These are phyloP conservation scores for Mamestra brassicae DNA, from an alignment of 2,888 invertebrate species.

Conservation along the genomic window DNA sequence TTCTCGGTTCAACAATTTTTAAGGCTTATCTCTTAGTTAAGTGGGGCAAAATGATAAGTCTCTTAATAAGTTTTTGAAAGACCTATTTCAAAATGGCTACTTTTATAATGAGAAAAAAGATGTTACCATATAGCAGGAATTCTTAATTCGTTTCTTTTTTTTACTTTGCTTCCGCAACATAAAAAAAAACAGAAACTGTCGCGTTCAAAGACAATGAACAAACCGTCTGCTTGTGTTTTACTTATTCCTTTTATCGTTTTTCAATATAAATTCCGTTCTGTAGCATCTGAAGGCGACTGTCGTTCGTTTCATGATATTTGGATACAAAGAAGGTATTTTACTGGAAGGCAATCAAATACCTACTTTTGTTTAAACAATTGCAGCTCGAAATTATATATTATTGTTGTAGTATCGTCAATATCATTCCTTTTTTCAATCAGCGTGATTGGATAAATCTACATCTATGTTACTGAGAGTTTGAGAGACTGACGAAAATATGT, in stretches of 20 bases:
- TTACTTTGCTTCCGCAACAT: neutral
- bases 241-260: conserved; percentile 45
- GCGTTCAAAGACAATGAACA: conserved; percentile 26
- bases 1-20: conserved; percentile 34
- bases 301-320: conserved; percentile 22
- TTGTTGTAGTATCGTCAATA: too few relatives aligned
- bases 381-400: too few relatives aligned
- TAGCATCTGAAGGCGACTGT: conserved; percentile 13
- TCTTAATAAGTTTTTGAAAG: conserved; percentile 10
- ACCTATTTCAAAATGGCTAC: neutral
- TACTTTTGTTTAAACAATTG: neutral
- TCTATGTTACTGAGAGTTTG: too few relatives aligned
- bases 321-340: conserved; percentile 7
- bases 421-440: too few relatives aligned
- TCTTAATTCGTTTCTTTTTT: conserved; percentile 2
- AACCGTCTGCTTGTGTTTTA: conserved; percentile 36
- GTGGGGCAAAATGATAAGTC: conserved; percentile 20
- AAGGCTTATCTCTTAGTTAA: conserved; percentile 37
- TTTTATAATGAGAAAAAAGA: conserved; percentile 11
- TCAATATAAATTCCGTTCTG: conserved; percentile 49
- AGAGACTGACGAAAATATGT: too few relatives aligned
- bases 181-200: conserved; percentile 5
- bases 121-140: neutral
- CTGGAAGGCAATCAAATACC: neutral
- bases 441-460: too few relatives aligned